These are phyloP conservation scores for Istiophorus platypterus DNA, from an alignment of 2,113 vertebrate genomes.

Conservation along the genomic window DNA sequence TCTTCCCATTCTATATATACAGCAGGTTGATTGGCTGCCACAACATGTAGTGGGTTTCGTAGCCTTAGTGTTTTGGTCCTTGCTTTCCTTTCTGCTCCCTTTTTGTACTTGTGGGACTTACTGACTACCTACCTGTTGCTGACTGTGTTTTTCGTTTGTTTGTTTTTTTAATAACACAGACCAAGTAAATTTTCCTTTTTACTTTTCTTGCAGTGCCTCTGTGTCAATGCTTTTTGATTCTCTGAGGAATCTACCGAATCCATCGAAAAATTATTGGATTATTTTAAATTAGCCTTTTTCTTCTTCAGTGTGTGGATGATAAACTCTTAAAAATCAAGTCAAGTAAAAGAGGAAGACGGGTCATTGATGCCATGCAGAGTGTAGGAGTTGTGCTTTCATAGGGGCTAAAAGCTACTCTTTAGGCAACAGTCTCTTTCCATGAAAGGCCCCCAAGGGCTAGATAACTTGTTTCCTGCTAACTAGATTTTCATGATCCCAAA, in stretches of 20 bases:
- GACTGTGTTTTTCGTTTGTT: neutral
- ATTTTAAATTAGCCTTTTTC: neutral
- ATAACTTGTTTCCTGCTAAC: constrained; percentile 44
- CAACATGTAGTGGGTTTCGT: neutral
- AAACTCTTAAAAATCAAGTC: neutral
- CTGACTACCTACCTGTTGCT: constrained; percentile 22
- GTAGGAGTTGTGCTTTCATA: constrained; percentile 25
- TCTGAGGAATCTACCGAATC: neutral
- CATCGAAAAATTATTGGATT: neutral
- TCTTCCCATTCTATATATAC: no score
- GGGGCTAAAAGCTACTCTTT: constrained; percentile 47
- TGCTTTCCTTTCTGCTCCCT: neutral
- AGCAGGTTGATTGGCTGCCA: no score
- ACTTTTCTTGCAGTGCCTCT: neutral
- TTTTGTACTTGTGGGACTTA: neutral
- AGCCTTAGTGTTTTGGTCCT: neutral
- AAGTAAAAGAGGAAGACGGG: constrained; percentile 6
- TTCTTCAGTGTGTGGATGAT: neutral
- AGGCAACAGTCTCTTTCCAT: constrained; percentile 32
- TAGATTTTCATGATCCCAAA: constrained; percentile 53
- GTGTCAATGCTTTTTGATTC: neutral
- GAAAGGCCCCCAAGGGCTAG: constrained; percentile 32
- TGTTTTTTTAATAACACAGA: no score
- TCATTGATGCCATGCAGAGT: neutral
- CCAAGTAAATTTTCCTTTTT: neutral